phyloP scores from a whole-genome alignment of 2,113 vertebrate species.

The Amphilophus citrinellus region DNA sequence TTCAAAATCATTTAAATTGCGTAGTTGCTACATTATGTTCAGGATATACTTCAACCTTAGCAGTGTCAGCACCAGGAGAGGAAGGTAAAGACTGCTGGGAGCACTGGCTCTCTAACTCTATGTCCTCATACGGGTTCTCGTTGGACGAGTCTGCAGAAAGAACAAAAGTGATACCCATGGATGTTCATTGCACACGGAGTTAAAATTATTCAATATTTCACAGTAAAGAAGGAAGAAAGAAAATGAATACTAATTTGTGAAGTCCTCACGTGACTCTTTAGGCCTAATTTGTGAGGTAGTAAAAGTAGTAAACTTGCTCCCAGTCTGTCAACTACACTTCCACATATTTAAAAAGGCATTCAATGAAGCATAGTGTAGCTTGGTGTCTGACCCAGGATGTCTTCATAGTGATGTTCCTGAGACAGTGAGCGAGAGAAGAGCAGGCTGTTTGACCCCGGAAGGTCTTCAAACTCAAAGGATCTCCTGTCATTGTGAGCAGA shows the following conservation, averaged over 20 bases:
- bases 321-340: neutral
- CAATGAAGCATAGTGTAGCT: neutral
- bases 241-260: too few relatives aligned
- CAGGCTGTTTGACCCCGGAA: constrained; percentile 80
- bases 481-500: constrained; percentile 76
- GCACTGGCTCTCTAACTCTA: constrained; percentile 89
- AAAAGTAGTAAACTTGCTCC: neutral
- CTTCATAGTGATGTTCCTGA: constrained; percentile 92
- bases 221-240: neutral
- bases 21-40: neutral
- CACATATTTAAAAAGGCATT: neutral
- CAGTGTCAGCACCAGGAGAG: constrained; percentile 84
- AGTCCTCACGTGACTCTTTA: too few relatives aligned
- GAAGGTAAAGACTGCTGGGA: constrained; percentile 87
- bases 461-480: constrained; percentile 89
- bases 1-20: fast-evolving
- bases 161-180: neutral
- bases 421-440: constrained; percentile 84
- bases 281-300: neutral
- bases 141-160: constrained; percentile 84
- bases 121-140: constrained; percentile 93
- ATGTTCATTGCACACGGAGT: neutral
- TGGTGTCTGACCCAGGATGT: constrained; percentile 82
- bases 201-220: neutral
- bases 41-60: constrained; percentile 59